These are phyloP conservation scores for Coryphaenoides rupestris DNA, from an alignment of 2,113 vertebrate genomes.

Conservation along the genomic window DNA sequence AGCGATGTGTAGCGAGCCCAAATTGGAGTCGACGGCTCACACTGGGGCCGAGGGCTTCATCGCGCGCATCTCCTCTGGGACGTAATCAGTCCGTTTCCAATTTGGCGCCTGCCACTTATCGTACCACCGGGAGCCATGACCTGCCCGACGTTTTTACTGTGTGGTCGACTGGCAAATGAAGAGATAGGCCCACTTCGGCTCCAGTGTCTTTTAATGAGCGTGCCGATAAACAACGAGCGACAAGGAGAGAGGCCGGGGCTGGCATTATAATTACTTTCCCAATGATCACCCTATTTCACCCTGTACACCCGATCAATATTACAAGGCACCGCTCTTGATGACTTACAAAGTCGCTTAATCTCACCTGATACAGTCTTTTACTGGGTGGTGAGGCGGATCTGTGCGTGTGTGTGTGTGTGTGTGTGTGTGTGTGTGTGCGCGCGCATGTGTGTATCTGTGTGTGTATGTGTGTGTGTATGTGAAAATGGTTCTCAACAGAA, in stretches of 20 bases:
- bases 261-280: slow-evolving; percentile 61
- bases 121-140: too few species aligned
- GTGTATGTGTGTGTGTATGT: too few species aligned
- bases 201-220: slow-evolving; percentile 63
- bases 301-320: slow-evolving; percentile 56
- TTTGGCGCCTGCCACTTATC: too few species aligned
- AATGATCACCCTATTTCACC: slow-evolving; percentile 53
- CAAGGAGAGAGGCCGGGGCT: slow-evolving; percentile 32
- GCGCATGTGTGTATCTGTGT: too few species aligned
- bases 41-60: too few species aligned
- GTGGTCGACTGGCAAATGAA: slow-evolving; percentile 59
- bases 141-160: slow-evolving; percentile 29
- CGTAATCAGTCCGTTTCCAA: too few species aligned
- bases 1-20: too few species aligned
- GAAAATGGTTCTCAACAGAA: too few species aligned
- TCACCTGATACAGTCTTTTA: slow-evolving; percentile 35
- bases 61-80: too few species aligned
- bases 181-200: slow-evolving; percentile 41
- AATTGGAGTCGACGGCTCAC: too few species aligned
- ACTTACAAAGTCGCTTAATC: slow-evolving; percentile 53
- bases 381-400: background rate
- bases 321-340: slow-evolving; percentile 44
- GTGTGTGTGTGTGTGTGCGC: too few species aligned
- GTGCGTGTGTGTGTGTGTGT: background rate
- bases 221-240: slow-evolving; percentile 50